Percentiles rank a stretch among this genome's conserved stretches.
Evolutionary conservation across 2,797 vertebrate genomes (phyloP).

Genomic region (Phaenicophaeus curvirostris): DNA sequence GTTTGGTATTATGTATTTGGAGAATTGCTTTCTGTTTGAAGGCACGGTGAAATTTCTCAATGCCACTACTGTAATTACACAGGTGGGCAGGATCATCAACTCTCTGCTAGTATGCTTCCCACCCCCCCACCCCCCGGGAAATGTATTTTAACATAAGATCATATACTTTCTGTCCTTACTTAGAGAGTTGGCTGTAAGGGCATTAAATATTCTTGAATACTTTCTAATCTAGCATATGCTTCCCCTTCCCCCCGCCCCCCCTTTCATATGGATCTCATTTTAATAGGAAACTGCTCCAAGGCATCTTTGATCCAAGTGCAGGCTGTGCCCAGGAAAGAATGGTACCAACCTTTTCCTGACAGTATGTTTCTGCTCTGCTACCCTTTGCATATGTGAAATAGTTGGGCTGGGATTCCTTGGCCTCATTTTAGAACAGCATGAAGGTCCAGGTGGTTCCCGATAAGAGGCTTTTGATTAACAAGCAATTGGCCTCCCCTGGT

Average conservation of each 20-base stretch:
- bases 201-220: background rate
- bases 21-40: background rate
- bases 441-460: conserved; percentile 48
- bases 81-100: background rate
- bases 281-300: background rate
- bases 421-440: background rate
- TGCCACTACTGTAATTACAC: background rate
- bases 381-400: background rate
- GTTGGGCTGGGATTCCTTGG: background rate
- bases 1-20: background rate
- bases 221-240: background rate
- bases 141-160: background rate
- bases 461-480: conserved; percentile 67
- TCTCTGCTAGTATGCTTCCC: background rate
- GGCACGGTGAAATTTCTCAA: background rate
- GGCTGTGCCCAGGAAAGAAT: background rate
- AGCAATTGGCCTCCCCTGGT: background rate
- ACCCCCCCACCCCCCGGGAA: too few species aligned
- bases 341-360: background rate
- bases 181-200: background rate
- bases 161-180: background rate
- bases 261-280: background rate
- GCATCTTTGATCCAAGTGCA: background rate
- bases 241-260: too few species aligned
- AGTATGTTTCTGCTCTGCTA: background rate